Evolutionary conservation across 2,888 invertebrate genomes (phyloP), one percentile per base, ranked within the genome.

Genomic region (Heptascelio sp.): DNA sequence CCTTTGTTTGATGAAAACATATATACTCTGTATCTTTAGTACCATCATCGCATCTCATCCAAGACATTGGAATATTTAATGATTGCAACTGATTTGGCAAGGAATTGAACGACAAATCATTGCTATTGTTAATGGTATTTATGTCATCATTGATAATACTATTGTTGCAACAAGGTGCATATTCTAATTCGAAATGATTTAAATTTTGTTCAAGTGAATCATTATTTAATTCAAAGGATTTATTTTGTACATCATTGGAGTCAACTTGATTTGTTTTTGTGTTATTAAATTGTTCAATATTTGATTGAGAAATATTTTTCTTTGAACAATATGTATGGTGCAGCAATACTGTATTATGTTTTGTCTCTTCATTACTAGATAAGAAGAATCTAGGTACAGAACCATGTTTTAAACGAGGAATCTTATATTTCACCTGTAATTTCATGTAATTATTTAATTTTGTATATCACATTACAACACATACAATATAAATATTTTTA

Each of bases 1-100:
- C 25, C 49, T 49, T 30, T 49, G 65, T 65, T 65, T 65, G 51
- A 65, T 26, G 49, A 49, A 65, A 65, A 51, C 49, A 65, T 49
- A 64, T 46, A 34, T 30, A 59, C 34, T 59, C 30, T 17, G 26
- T 60, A 34, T 17, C 65, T 49, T 65, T 30, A 65, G 21, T 34
- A 13, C 17, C 49, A n/a, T 65, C 30, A 25, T 65, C 8, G 26
- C 49, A 65, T 19, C 49, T 65, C 17, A 51, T 13, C 65, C 65
- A 65, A 19, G 15, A 21, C 17, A 65, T 49, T 1, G 65, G 65
- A 11, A 65, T 30, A 51, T 65, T 49, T 21, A 51, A 15, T 51
- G 65, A 65, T 65, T 65, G 49, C 30, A 49, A 65, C 19, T 65
- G 49, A 51, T 17, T 65, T 65, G 30, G 49, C 19, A 65, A 49